phyloP scores from a whole-genome alignment of 2,888 invertebrate genomes.

The Nymphalis urticae region DNA sequence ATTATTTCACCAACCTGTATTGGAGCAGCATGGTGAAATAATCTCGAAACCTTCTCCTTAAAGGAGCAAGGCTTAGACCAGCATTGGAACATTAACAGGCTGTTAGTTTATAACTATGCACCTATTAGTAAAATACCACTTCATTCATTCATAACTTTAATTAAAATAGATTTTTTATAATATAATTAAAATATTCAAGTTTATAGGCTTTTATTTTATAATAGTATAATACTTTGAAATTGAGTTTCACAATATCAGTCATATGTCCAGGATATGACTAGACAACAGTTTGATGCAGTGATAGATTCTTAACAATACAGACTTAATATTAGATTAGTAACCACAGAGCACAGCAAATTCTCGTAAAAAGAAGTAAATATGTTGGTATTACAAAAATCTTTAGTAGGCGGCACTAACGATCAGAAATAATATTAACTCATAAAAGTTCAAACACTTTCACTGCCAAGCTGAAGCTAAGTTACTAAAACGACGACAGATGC shows the following conservation, averaged over 20 bases:
- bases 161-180: neutral
- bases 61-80: too few relatives aligned
- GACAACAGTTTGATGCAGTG: neutral
- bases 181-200: neutral
- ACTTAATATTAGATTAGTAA: neutral
- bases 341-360: neutral
- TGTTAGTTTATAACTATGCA: too few relatives aligned
- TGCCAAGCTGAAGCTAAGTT: too few relatives aligned
- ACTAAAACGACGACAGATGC: too few relatives aligned
- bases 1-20: too few relatives aligned
- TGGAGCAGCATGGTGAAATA: too few relatives aligned
- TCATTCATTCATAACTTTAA: neutral
- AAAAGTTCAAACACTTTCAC: too few relatives aligned
- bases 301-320: neutral
- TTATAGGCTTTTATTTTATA: slow-evolving; percentile 8
- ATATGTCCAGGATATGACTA: neutral
- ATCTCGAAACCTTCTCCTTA: too few relatives aligned
- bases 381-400: neutral
- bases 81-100: too few relatives aligned
- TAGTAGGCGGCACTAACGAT: too few relatives aligned
- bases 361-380: neutral
- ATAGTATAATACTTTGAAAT: slow-evolving; percentile 8
- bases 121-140: too few relatives aligned
- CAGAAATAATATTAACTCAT: too few relatives aligned
- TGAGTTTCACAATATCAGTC: neutral